Evolutionary conservation across 2,888 invertebrate species (phyloP).

Genomic region (Iphiclides podalirius): DNA sequence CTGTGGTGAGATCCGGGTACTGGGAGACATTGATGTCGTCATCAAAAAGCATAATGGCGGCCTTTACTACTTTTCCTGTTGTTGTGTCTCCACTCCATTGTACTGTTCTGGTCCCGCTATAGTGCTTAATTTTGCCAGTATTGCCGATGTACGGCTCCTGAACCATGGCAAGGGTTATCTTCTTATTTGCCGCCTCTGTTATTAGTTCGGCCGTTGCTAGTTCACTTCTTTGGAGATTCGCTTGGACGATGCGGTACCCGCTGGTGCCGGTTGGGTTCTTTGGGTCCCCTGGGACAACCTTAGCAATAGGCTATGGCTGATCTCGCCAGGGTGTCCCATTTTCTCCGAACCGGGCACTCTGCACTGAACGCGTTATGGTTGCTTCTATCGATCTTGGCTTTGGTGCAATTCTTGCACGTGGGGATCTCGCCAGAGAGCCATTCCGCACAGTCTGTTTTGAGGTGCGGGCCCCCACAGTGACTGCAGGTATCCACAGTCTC

Average conservation of each 20-base stretch:
- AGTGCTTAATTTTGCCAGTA: not conserved
- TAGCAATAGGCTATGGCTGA: not conserved
- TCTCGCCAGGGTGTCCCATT: not conserved
- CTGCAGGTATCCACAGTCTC: not conserved
- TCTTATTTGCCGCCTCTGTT: not conserved
- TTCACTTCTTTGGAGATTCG: not conserved
- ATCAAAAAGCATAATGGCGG: slow-evolving; percentile 21
- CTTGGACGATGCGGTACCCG: not conserved
- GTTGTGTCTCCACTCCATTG: not conserved
- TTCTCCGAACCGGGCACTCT: not conserved
- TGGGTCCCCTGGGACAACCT: not conserved
- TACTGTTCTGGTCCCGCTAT: not conserved
- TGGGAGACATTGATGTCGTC: slow-evolving; percentile 2
- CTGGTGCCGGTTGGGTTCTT: not conserved
- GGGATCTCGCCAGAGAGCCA: not conserved
- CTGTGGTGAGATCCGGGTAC: not conserved
- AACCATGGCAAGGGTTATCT: not conserved
- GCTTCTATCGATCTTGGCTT: not conserved
- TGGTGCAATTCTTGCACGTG: not conserved
- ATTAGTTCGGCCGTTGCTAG: not conserved
- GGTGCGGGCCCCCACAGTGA: not conserved
- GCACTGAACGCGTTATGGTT: not conserved
- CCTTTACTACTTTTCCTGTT: slow-evolving; percentile 1
- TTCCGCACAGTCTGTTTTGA: not conserved
- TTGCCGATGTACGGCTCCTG: not conserved